These are phyloP conservation scores for Sinopyrophorus schimmeli DNA, from an alignment of 2,888 invertebrate species.

Conservation along the genomic window DNA sequence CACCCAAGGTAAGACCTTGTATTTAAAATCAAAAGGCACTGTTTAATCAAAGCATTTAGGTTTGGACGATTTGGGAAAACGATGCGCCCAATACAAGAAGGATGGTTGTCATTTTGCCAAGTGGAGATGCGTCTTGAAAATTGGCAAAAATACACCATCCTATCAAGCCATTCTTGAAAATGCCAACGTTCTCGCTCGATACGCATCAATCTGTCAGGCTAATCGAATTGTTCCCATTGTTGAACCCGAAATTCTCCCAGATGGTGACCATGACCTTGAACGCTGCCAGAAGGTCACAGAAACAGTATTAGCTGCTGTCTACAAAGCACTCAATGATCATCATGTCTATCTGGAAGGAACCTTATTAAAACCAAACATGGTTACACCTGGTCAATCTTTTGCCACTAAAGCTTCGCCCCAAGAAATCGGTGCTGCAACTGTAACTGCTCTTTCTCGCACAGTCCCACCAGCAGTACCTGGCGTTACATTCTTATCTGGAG, in stretches of 20 bases:
- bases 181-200: conserved; percentile 66
- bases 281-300: conserved; percentile 77
- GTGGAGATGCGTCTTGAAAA: conserved; percentile 65
- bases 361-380: conserved; percentile 98
- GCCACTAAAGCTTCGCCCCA: conserved; percentile 65
- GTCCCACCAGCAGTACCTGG: conserved; percentile 95
- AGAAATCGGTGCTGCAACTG: conserved; percentile 88
- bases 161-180: conserved; percentile 62
- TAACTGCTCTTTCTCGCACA: conserved; percentile 84
- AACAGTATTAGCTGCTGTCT: conserved; percentile 86
- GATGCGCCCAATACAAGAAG: conserved; percentile 65
- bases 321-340: conserved; percentile 93
- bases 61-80: conserved; percentile 62
- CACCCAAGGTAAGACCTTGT: conserved; percentile 96
- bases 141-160: conserved; percentile 60
- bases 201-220: conserved; percentile 62
- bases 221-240: conserved; percentile 72
- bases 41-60: too few species aligned
- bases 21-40: not conserved
- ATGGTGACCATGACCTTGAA: conserved; percentile 65
- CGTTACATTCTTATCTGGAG: conserved; percentile 93
- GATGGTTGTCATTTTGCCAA: conserved; percentile 68
- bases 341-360: conserved; percentile 96
- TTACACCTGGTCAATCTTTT: conserved; percentile 66
- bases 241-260: conserved; percentile 63